Conservation (phyloP, 2,888 invertebrate genomes). For the Suillia variegata region DNA sequence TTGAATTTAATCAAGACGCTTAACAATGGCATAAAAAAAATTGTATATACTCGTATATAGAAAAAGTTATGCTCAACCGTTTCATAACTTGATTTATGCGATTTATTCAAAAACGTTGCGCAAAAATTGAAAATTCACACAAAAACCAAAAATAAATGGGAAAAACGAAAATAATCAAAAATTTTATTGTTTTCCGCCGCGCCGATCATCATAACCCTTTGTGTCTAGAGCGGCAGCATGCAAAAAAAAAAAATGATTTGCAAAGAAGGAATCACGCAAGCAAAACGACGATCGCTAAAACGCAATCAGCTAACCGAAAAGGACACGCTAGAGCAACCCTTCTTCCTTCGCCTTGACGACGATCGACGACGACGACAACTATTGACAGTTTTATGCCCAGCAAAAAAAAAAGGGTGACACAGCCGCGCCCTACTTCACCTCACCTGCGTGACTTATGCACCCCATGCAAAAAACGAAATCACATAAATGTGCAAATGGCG, state of each 20-base stretch:
- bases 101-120: conserved; percentile 39
- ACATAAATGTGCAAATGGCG: no score
- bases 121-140: conserved; percentile 31
- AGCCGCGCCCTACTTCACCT: conserved; percentile 7
- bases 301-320: conserved; percentile 17
- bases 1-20: conserved; percentile 1
- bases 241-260: no score
- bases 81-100: conserved; percentile 38
- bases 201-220: neutral
- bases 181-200: conserved; percentile 12
- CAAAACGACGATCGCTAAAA: conserved; percentile 10
- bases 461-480: no score
- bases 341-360: no score
- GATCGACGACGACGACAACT: conserved; percentile 1
- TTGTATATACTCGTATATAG: no score
- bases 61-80: no score
- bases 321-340: neutral
- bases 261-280: no score
- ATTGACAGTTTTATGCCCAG: conserved; percentile 6
- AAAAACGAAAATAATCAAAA: conserved; percentile 36
- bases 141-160: no score
- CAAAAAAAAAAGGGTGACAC: conserved; percentile 7
- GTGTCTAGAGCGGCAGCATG: no score
- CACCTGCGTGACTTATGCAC: no score
- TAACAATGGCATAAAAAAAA: no score